phyloP scores from a whole-genome alignment of 2,113 vertebrate genomes.

The Saccopteryx leptura region DNA sequence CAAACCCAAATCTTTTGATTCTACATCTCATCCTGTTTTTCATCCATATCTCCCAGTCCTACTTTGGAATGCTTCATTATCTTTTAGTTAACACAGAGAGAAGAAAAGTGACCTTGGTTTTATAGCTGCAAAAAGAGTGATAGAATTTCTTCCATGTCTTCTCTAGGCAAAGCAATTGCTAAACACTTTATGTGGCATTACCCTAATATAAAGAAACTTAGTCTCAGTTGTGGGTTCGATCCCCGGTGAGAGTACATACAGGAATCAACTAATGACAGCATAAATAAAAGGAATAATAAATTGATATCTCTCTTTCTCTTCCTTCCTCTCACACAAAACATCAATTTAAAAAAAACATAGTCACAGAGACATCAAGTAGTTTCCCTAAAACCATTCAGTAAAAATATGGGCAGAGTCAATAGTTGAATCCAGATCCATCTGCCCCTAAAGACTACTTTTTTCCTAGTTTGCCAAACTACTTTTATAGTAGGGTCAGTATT shows the following conservation, averaged over 20 bases:
- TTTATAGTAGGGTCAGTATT: background rate
- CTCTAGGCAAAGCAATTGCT: background rate
- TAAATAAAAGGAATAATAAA: no score
- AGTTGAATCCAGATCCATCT: background rate
- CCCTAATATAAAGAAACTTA: background rate
- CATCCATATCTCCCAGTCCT: background rate
- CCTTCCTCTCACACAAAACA: no score
- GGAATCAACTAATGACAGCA: no score
- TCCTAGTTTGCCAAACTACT: background rate
- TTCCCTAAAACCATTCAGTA: background rate
- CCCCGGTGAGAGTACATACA: no score
- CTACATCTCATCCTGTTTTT: background rate
- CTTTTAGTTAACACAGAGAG: background rate
- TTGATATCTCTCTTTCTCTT: no score
- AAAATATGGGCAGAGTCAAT: background rate
- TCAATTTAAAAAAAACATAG: conserved; percentile 20
- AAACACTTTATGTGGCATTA: background rate
- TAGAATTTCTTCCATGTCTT: background rate
- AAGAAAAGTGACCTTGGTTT: background rate
- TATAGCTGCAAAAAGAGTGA: background rate
- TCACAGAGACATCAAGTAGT: background rate
- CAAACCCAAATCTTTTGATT: background rate
- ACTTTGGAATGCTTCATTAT: background rate
- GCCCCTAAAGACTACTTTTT: background rate
- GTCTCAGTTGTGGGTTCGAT: background rate